These are phyloP conservation scores for Coluber constrictor DNA, from an alignment of 2,797 vertebrate genomes.

Conservation along the genomic window DNA sequence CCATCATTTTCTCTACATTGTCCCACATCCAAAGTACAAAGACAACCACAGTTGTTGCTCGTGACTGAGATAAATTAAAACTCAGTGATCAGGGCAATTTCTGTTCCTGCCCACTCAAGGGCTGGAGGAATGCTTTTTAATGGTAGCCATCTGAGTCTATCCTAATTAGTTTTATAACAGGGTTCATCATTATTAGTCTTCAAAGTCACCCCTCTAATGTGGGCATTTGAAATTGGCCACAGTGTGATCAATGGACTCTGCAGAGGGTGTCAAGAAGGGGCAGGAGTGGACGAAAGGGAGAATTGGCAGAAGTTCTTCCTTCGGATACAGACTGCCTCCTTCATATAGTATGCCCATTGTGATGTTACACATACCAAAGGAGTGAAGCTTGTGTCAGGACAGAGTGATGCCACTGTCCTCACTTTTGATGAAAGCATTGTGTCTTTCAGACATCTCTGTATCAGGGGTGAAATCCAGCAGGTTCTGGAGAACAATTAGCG, in stretches of 20 bases:
- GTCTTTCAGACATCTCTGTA: not conserved
- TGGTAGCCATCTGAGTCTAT: not conserved
- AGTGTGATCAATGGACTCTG: not conserved
- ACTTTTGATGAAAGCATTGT: not conserved
- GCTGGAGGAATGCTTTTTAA: not conserved
- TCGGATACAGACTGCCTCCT: not conserved
- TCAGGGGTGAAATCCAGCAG: too few relatives aligned
- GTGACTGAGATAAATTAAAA: not conserved
- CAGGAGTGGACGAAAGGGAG: not conserved
- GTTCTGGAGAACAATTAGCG: too few relatives aligned
- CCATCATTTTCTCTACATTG: not conserved
- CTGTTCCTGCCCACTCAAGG: not conserved
- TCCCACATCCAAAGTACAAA: not conserved
- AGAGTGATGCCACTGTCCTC: not conserved
- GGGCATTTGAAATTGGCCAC: not conserved
- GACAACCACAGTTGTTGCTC: not conserved
- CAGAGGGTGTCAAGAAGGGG: not conserved
- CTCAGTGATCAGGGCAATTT: not conserved
- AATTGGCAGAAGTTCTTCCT: not conserved
- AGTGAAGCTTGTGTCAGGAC: not conserved
- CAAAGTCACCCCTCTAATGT: not conserved
- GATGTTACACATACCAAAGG: not conserved
- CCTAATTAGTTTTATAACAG: not conserved
- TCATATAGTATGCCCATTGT: not conserved
- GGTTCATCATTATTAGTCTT: not conserved